phyloP scores from a whole-genome alignment of 2,113 vertebrate species.

The Synchiropus splendidus region DNA sequence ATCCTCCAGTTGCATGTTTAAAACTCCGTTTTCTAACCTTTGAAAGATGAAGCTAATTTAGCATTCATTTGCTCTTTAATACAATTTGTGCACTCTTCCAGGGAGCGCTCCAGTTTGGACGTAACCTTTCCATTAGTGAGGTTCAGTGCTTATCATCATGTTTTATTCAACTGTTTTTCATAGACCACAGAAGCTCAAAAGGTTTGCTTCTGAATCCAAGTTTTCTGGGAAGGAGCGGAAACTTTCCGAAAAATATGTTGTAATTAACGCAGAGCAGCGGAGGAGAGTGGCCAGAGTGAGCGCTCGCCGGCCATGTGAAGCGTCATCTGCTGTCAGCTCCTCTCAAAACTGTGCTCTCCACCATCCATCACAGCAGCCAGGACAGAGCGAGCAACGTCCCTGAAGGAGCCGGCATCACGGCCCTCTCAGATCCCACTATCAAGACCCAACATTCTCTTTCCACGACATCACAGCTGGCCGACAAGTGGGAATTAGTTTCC shows the following conservation, averaged over 20 bases:
- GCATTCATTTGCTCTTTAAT: slow-evolving; percentile 25
- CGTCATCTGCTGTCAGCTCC: slow-evolving; percentile 52
- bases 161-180: slow-evolving; percentile 42
- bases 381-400: slow-evolving; percentile 39
- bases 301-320: slow-evolving; percentile 29
- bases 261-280: slow-evolving; percentile 29
- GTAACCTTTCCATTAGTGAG: slow-evolving; percentile 55
- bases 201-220: slow-evolving; percentile 1
- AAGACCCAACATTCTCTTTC: slow-evolving; percentile 43
- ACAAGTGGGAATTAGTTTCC: slow-evolving; percentile 25
- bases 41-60: slow-evolving; percentile 16
- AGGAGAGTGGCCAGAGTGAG: neutral
- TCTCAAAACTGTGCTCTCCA: slow-evolving; percentile 37
- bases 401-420: slow-evolving; percentile 42
- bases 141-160: slow-evolving; percentile 40
- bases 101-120: slow-evolving; percentile 35
- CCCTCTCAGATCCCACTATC: slow-evolving; percentile 46
- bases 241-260: slow-evolving; percentile 23
- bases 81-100: slow-evolving; percentile 29
- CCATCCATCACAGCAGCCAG: slow-evolving; percentile 44
- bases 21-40: no score
- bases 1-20: no score
- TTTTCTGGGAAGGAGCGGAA: slow-evolving; percentile 16
- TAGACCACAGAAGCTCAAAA: slow-evolving; percentile 22
- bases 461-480: slow-evolving; percentile 27